Base-by-base conservation (phyloP, 1,140 invertebrate species). In the Drosophila orena region DNA sequence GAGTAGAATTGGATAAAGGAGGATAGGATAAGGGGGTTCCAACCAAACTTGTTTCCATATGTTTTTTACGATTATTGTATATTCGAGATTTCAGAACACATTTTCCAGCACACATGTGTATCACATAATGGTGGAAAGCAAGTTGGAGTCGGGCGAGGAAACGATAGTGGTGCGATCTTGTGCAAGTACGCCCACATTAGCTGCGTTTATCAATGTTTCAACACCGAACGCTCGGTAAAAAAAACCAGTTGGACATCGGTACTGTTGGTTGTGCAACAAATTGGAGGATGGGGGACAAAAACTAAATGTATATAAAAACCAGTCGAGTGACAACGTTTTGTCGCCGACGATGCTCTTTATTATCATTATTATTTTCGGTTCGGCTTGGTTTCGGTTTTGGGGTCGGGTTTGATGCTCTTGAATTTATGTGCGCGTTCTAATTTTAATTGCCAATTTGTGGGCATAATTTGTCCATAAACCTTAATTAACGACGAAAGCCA, bases 391-490 rank as follows among this genome's bases (percentile, higher is more conserved):
- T 61, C 14, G 55, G 37, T 14, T 62, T 52, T 52, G 40, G 60
- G 34, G 35, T 62, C 15, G 20, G 10, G 43, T 30, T 35, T 40
- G 30, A 20, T 76, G 56, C 76, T 81, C 59, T 89, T 89, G 79
- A 89, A 89, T 89, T 89, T 89, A 89, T 89, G 77, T 80, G 58
- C 79, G 79, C 84, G 84, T 84, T 89, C 84, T 89, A 89, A 89
- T 89, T 89, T 89, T 89, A 89, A 89, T 89, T 89, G 84, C 73
- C 84, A 89, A 90, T 89, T 89, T 89, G 84, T 89, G 84, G 85
- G 80, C 84, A 89, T 89, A 89, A 89, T 89, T 89, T 89, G 84
- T 80, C 77, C 80, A 89, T 89, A 89, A 89, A 89, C 80, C 79
- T 84, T 89, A 89, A 89, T 89, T 89, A 89, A 89, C 85, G 79